phyloP scores from a whole-genome alignment of 2,888 invertebrate species.

The Melanostoma scalare region DNA sequence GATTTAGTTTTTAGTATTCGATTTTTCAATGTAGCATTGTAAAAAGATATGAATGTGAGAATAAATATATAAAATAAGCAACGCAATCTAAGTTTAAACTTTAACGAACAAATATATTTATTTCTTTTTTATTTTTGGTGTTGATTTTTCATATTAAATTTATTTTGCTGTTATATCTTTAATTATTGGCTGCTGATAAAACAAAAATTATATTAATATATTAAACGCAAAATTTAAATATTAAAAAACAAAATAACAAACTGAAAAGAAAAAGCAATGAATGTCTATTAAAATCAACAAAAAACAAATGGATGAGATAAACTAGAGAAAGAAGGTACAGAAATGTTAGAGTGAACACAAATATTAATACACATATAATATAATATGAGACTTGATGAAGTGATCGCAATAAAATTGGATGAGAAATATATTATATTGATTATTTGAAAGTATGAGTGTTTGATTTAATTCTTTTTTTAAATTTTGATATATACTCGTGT shows the following conservation, averaged over 20 bases:
- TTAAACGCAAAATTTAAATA: constrained; percentile 48
- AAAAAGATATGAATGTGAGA: constrained; percentile 27
- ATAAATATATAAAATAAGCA: constrained; percentile 25
- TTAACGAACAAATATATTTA: constrained; percentile 14
- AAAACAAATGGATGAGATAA: constrained; percentile 1
- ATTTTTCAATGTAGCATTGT: neutral
- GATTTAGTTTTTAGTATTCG: constrained; percentile 18
- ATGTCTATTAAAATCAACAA: constrained; percentile 55
- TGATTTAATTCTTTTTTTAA: constrained; percentile 13
- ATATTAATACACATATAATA: constrained; percentile 16
- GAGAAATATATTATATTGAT: constrained; percentile 70
- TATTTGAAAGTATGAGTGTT: constrained; percentile 57
- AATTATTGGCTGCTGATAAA: constrained; percentile 56
- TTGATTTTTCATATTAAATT: constrained; percentile 10
- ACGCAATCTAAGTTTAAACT: constrained; percentile 20
- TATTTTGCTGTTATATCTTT: constrained; percentile 17
- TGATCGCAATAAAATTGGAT: constrained; percentile 69
- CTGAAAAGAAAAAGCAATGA: constrained; percentile 50
- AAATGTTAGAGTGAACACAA: neutral
- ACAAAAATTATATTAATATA: constrained; percentile 40
- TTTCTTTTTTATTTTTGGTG: neutral
- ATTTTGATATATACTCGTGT: neutral
- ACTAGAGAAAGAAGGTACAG: neutral
- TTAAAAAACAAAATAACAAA: neutral
- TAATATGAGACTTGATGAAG: constrained; percentile 66